Conservation (phyloP, 2,888 invertebrate species). For the Gnatocerus cornutus region DNA sequence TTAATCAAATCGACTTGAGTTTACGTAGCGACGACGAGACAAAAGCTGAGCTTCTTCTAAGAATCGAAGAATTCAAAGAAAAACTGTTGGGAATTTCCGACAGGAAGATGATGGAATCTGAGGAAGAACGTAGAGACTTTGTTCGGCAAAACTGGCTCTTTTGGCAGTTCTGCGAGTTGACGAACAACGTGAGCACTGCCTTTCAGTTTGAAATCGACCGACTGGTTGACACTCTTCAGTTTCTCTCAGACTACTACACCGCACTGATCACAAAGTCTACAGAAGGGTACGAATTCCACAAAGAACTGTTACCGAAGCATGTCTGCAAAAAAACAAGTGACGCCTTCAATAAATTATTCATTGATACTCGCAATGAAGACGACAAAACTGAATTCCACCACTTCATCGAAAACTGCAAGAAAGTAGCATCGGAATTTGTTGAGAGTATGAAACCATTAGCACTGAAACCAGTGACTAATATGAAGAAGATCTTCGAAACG, state of each 20-base stretch:
- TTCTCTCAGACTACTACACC: constrained; percentile 71
- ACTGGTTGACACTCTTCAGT: constrained; percentile 69
- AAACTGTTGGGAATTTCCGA: constrained; percentile 76
- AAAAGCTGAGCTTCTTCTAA: constrained; percentile 76
- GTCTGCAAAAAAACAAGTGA: constrained; percentile 6
- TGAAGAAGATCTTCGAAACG: constrained; percentile 54
- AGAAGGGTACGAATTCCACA: constrained; percentile 71
- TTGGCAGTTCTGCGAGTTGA: constrained; percentile 73
- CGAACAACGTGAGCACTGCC: constrained; percentile 74
- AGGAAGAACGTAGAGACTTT: constrained; percentile 73
- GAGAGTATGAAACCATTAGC: constrained; percentile 53
- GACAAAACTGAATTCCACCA: constrained; percentile 48
- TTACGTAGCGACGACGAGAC: constrained; percentile 74
- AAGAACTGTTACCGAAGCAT: constrained; percentile 64
- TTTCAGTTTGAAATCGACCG: constrained; percentile 79
- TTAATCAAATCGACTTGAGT: constrained; percentile 76
- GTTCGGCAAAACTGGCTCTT: constrained; percentile 76
- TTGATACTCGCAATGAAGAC: constrained; percentile 9
- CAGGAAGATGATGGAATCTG: constrained; percentile 73
- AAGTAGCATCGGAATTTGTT: constrained; percentile 34
- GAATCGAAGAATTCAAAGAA: constrained; percentile 65
- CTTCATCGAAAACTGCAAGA: constrained; percentile 34
- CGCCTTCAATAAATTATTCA: constrained; percentile 17
- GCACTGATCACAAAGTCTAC: constrained; percentile 69
- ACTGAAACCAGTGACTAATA: constrained; percentile 67